Conservation (phyloP, 2,888 invertebrate genomes). For the Dicycla oo region DNA sequence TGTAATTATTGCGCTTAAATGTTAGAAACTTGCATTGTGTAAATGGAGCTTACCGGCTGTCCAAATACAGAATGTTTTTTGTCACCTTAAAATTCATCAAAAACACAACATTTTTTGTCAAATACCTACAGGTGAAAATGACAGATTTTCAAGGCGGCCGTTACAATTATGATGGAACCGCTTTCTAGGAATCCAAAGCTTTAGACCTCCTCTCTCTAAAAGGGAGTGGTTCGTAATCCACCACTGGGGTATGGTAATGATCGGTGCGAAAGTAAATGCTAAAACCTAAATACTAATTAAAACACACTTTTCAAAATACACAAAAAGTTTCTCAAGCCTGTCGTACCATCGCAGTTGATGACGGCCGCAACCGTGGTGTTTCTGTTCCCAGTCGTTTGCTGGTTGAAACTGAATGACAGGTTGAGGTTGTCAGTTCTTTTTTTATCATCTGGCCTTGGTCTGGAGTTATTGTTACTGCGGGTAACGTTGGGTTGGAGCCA, state of each 20-base stretch:
- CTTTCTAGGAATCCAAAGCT: no score
- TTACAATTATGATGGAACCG: no score
- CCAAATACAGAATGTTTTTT: no score
- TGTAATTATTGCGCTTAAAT: no score
- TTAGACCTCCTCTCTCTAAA: background rate
- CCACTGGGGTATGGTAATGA: background rate
- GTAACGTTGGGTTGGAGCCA: conserved; percentile 81
- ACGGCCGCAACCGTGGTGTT: conserved; percentile 71
- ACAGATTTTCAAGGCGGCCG: no score
- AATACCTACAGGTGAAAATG: no score
- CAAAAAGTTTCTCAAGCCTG: conserved; percentile 82
- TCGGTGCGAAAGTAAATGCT: background rate
- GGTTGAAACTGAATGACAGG: conserved; percentile 66
- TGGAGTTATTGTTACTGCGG: conserved; percentile 25
- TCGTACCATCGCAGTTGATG: conserved; percentile 77
- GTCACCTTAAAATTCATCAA: no score
- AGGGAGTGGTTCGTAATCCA: background rate
- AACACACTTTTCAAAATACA: conserved; percentile 83
- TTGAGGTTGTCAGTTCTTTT: conserved; percentile 64
- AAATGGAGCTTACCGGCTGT: no score
- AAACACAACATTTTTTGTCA: no score
- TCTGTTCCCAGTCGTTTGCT: conserved; percentile 61
- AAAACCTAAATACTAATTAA: conserved; percentile 60
- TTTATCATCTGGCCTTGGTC: conserved; percentile 43
- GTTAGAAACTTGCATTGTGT: no score